Percentiles rank a stretch among this genome's conserved stretches.
Conservation (phyloP, 2,888 invertebrate species). For the Acronicta psi region DNA sequence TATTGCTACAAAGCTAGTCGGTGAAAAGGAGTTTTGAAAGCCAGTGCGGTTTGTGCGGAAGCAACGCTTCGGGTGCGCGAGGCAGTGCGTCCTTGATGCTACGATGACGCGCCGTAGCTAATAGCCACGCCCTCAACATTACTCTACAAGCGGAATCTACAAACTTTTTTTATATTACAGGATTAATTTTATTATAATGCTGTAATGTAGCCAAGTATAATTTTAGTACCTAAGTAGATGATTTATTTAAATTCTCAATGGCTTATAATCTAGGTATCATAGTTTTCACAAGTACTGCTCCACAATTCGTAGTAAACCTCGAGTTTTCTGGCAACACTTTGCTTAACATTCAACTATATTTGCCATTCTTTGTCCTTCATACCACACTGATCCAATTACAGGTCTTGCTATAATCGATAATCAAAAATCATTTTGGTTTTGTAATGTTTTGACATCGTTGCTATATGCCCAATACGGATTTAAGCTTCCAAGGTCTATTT, state of each 20-base stretch:
- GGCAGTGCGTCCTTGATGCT: conserved; percentile 44
- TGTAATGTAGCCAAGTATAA: background rate
- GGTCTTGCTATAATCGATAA: conserved; percentile 34
- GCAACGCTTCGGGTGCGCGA: conserved; percentile 25
- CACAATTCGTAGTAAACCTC: conserved; percentile 29
- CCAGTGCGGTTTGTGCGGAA: conserved; percentile 34
- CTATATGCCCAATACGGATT: conserved; percentile 13
- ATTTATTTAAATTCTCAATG: conserved; percentile 12
- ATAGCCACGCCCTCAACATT: conserved; percentile 45
- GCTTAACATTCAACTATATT: conserved; percentile 23
- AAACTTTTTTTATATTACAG: background rate
- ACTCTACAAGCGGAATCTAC: conserved; percentile 17
- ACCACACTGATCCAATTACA: conserved; percentile 23
- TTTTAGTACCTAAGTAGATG: background rate
- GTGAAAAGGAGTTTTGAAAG: conserved; percentile 39
- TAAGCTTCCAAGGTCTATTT: conserved; percentile 30
- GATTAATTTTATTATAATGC: background rate
- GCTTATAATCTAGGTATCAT: conserved; percentile 12
- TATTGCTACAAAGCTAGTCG: conserved; percentile 10
- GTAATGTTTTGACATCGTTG: conserved; percentile 33
- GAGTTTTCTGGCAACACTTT: conserved; percentile 27
- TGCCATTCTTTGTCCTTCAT: conserved; percentile 35
- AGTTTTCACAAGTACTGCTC: conserved; percentile 19
- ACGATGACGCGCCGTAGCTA: conserved; percentile 43
- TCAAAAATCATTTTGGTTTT: conserved; percentile 16